These are phyloP conservation scores for Cenopis cana DNA, from an alignment of 2,888 invertebrate genomes.

Conservation along the genomic window DNA sequence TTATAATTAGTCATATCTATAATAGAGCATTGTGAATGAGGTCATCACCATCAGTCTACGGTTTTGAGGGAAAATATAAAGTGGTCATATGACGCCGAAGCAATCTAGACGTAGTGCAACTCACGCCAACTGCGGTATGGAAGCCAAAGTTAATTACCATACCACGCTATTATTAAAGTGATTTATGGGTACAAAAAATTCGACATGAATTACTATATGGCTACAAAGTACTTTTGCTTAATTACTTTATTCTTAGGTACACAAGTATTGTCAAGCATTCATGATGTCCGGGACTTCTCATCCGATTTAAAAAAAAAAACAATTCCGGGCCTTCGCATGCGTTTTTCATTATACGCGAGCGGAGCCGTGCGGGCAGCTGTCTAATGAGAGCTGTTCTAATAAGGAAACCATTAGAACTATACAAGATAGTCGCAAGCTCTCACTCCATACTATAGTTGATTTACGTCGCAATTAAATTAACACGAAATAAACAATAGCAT, in stretches of 20 bases:
- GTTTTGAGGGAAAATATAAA: constrained; percentile 45
- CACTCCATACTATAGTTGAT: neutral
- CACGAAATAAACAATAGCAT: neutral
- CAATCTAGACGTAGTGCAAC: constrained; percentile 48
- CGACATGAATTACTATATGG: neutral
- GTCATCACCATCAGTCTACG: neutral
- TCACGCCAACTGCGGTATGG: constrained; percentile 56
- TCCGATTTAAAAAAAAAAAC: too few relatives aligned
- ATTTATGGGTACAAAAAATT: constrained; percentile 50
- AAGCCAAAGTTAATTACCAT: constrained; percentile 58
- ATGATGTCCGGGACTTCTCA: too few relatives aligned
- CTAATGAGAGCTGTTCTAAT: neutral
- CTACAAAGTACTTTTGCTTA: neutral
- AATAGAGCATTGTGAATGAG: neutral
- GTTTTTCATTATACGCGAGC: too few relatives aligned
- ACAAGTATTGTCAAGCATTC: constrained; percentile 3
- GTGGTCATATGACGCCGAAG: constrained; percentile 45
- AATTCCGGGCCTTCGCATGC: too few relatives aligned
- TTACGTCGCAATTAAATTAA: neutral
- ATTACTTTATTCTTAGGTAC: neutral
- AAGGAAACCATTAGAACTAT: neutral
- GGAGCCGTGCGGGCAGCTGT: too few relatives aligned
- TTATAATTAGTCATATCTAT: neutral
- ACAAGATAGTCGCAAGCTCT: neutral
- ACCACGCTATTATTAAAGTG: constrained; percentile 50